Evolutionary conservation across 2,888 invertebrate genomes (phyloP).

Genomic region (Odontocolon sp.): DNA sequence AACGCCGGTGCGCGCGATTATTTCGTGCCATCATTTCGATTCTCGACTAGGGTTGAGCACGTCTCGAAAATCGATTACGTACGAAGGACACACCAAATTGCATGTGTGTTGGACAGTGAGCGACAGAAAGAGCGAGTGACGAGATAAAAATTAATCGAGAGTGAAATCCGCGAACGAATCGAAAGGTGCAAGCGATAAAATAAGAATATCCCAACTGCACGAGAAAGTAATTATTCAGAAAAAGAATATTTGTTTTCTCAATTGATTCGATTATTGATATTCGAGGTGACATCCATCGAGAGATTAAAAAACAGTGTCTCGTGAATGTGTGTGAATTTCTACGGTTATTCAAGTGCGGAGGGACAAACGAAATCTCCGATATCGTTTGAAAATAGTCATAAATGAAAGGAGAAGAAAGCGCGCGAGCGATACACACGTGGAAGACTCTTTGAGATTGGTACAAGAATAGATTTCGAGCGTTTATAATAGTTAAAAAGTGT

Average conservation of each 20-base stretch:
- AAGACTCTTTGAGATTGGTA: constrained; percentile 71
- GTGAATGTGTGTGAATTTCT: background rate
- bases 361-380: background rate
- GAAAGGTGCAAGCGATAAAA: constrained; percentile 1
- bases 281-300: background rate
- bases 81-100: constrained; percentile 43
- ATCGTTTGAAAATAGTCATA: background rate
- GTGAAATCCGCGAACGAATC: constrained; percentile 16
- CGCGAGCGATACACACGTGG: constrained; percentile 64
- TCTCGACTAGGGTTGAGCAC: constrained; percentile 59
- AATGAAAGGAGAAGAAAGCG: constrained; percentile 31
- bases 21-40: constrained; percentile 54
- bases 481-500: constrained; percentile 62
- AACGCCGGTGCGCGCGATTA: constrained; percentile 35
- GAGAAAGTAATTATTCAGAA: too few relatives aligned
- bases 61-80: constrained; percentile 47
- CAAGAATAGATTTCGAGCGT: constrained; percentile 76
- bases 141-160: constrained; percentile 16
- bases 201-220: too few relatives aligned
- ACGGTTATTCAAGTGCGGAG: background rate
- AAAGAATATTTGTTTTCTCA: too few relatives aligned
- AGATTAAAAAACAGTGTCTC: background rate
- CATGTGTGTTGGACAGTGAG: constrained; percentile 29
- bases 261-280: background rate
- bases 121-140: constrained; percentile 41